Evolutionary conservation across 2,888 invertebrate genomes (phyloP), one percentile per base, ranked within the genome.

Genomic region (Idaea dimidiata): DNA sequence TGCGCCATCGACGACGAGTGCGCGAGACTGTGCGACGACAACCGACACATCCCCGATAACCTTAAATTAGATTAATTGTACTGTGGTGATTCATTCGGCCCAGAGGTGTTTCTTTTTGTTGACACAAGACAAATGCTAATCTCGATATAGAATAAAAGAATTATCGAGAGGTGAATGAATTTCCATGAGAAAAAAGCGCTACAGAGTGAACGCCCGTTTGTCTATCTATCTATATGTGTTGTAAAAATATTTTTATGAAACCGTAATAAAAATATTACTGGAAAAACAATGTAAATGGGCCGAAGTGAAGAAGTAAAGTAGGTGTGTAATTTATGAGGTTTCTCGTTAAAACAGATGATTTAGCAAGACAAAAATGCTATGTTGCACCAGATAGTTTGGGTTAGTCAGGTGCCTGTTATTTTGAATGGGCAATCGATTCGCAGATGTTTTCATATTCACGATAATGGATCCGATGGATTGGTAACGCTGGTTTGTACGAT

Each of bases 51-150:
- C 86, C 87, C 84, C 89, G 87, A 89, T 89, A 89, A 88, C 87
- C 90, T 84, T 88, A 90, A 91, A 91, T 91, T 91, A 91, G 91
- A 92, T 90, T 91, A 88, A 92, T 91, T 88, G 89, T 89, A 91
- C 85, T 87, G 82, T 80, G 88, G 84, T 92, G 92, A 91, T 89
- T 92, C 91, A 92, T 83, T 85, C 78, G 75, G 78, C 77, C 72
- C 84, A 81, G 81, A 82, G 78, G 79, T 80, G 80, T 76, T 82
- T 81, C 78, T 81, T 80, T 79, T 81, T 87, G 86, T 86, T 88
- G 89, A 89, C 90, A 88, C 80, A 78, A 78, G 81, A 89, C 85
- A 84, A 87, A 89, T 88, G 86, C 78, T 80, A 77, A 77, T 82
- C 86, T 87, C 79, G 77, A 87, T 86, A 84, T 87, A 86, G 87